Evolutionary conservation across 2,113 vertebrate species (phyloP), one percentile per base, ranked within the genome.

Genomic region (Leptodactylus fuscus): DNA sequence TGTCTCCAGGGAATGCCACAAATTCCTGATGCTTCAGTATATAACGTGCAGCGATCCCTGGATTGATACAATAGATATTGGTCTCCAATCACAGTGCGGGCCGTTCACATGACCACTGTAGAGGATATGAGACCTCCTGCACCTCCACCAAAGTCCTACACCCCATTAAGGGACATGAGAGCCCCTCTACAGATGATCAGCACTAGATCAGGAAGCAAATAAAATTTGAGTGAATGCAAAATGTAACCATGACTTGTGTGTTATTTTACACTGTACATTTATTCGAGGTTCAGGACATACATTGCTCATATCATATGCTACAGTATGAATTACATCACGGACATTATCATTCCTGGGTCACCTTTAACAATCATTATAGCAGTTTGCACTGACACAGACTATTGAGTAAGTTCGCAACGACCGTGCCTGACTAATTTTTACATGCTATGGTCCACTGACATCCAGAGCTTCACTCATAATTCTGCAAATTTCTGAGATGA

Each of bases 241-340:
- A 20, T 29, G 18, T 62, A 9, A 13, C 24, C 24, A 20, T 5
- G 29, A 34, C 0, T 2, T 32, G 12, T 11, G 18, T 67, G 29
- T 32, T 16, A 16, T 70, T 20, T 51, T 20, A 44, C 15, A 81
- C 55, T 81, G 79, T 81, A 67, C 79, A 81, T 81, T 81, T 81
- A 81, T 81, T 81, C 11, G 60, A 81, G 7, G 15, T 18, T 29
- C 38, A 9, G 44, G 3, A 77, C 44, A 77, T 60, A 62, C 55
- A 44, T 60, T 3, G 36, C 16, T 24, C 34, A 8, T 38, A 46
- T 16, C 3, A 44, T 44, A 9, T 49, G 5, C n/a, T 22, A 38
- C n/a, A 18, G 29, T 77, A 0, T 36, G 29, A 55, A 55, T 77
- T n/a, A 77, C 15, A 12, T 8, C n/a, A 18, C 16, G 71, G 24